These are phyloP conservation scores for Redunca redunca DNA, from an alignment of 2,113 vertebrate genomes.

Conservation along the genomic window DNA sequence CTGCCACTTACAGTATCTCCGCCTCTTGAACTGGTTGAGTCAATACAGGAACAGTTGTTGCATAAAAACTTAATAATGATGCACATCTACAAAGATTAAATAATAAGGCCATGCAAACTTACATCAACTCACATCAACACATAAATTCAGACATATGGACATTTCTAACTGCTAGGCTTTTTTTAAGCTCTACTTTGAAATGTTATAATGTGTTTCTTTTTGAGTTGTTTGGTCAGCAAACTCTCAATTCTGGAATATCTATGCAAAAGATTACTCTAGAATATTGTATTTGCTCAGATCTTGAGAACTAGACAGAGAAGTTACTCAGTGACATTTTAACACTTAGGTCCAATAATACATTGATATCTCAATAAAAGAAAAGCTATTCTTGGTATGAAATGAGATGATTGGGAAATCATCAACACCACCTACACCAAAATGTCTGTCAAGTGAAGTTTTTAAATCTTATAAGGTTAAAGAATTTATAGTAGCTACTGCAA, in stretches of 20 bases:
- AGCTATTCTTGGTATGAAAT: neutral
- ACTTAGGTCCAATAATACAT: neutral
- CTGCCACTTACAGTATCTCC: neutral
- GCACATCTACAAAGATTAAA: slow-evolving; percentile 64
- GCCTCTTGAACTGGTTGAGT: slow-evolving; percentile 58
- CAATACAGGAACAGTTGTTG: slow-evolving; percentile 78
- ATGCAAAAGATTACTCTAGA: neutral
- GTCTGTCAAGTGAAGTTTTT: neutral
- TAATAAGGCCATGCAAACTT: slow-evolving; percentile 60
- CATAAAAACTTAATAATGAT: slow-evolving; percentile 83
- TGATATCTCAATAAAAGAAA: slow-evolving; percentile 54
- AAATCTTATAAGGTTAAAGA: neutral
- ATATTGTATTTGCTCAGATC: neutral
- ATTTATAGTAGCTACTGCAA: neutral
- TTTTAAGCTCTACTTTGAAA: slow-evolving; percentile 57
- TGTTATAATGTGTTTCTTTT: neutral
- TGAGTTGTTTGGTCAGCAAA: neutral
- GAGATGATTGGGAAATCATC: slow-evolving; percentile 13
- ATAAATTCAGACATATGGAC: slow-evolving; percentile 54
- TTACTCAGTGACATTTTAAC: slow-evolving; percentile 70
- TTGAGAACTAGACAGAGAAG: slow-evolving; percentile 38
- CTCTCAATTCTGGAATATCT: neutral
- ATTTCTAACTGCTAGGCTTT: neutral
- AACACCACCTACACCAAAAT: neutral
- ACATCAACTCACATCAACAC: slow-evolving; percentile 53